These are phyloP conservation scores for Tricholaema leucomelas DNA, from an alignment of 2,113 vertebrate genomes.

Conservation along the genomic window DNA sequence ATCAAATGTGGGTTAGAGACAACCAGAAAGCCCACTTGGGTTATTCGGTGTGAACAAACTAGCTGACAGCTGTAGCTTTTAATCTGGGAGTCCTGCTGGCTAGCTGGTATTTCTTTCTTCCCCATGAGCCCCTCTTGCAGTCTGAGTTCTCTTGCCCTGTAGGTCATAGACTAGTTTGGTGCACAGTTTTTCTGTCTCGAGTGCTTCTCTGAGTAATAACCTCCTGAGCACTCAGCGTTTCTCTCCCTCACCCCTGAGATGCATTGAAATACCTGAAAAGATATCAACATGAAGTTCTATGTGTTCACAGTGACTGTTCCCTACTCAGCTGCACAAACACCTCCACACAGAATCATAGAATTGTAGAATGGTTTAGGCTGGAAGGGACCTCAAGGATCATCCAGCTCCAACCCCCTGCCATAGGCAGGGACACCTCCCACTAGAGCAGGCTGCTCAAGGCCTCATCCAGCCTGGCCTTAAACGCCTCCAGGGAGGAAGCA, in stretches of 20 bases:
- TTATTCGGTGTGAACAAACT: neutral
- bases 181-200: neutral
- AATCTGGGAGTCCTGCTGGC: neutral
- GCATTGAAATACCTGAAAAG: neutral
- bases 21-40: neutral
- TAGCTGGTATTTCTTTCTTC: neutral
- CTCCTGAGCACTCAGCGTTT: neutral
- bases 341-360: too few species aligned
- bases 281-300: neutral
- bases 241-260: neutral
- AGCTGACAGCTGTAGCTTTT: neutral
- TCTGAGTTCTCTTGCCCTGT: conserved; percentile 2
- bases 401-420: too few species aligned
- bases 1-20: neutral
- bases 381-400: too few species aligned
- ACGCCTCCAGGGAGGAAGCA: too few species aligned
- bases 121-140: neutral
- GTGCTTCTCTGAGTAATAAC: neutral
- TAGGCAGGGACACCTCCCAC: too few species aligned
- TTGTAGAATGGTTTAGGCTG: too few species aligned
- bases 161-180: conserved; percentile 1
- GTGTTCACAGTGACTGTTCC: neutral
- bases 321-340: neutral
- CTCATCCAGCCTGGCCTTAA: too few species aligned
- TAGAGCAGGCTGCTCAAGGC: too few species aligned